Percentiles rank a stretch among this genome's conserved stretches.
phyloP scores from a whole-genome alignment of 2,797 vertebrate species.

The Squalus acanthias region DNA sequence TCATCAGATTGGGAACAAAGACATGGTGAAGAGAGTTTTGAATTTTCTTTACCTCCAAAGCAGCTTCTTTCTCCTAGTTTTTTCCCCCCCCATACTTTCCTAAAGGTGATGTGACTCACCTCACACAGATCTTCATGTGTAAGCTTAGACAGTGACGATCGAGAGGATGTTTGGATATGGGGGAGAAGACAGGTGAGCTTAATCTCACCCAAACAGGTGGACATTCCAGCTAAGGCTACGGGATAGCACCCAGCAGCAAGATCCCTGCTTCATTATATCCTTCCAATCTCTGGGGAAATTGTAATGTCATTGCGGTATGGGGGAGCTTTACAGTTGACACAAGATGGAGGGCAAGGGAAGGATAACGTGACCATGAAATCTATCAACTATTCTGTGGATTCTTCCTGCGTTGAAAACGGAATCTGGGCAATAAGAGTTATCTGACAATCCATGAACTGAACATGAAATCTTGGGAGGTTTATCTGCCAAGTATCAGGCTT shows the following conservation, averaged over 20 bases:
- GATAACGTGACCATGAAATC: background rate
- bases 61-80: background rate
- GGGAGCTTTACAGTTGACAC: background rate
- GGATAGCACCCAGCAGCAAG: background rate
- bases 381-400: background rate
- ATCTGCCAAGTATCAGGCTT: background rate
- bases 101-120: background rate
- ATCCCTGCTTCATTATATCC: background rate
- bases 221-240: background rate
- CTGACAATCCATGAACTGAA: background rate
- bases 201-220: background rate
- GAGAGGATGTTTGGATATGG: background rate
- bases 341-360: background rate
- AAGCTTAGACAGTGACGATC: background rate
- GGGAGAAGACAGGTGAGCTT: background rate
- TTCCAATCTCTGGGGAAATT: background rate
- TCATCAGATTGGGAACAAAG: background rate
- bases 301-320: background rate
- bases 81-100: background rate
- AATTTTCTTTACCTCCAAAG: background rate
- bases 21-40: background rate
- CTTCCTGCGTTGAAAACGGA: background rate
- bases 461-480: background rate
- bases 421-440: background rate
- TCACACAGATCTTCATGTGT: background rate